These are phyloP conservation scores for Bovichtus diacanthus DNA, from an alignment of 2,797 vertebrate genomes.

Conservation along the genomic window DNA sequence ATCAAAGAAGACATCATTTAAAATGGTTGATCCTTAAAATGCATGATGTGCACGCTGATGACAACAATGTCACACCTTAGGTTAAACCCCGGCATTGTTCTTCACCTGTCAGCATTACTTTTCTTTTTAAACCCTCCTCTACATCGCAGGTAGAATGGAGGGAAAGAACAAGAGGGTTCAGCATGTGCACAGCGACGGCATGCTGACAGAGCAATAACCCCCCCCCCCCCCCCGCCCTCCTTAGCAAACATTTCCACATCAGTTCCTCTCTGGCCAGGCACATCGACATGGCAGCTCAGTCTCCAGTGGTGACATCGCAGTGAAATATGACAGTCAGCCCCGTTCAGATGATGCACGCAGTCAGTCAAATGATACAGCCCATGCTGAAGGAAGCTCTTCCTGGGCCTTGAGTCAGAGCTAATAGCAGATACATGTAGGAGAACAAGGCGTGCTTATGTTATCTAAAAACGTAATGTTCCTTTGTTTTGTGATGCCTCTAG, in stretches of 20 bases:
- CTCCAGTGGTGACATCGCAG: slow-evolving; percentile 68
- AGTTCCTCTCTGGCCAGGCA: slow-evolving; percentile 40
- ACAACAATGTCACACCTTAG: not conserved
- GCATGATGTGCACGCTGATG: not conserved
- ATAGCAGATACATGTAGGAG: slow-evolving; percentile 17
- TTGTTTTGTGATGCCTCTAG: slow-evolving; percentile 26
- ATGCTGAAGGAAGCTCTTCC: slow-evolving; percentile 47
- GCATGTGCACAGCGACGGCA: slow-evolving; percentile 39
- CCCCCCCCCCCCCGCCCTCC: slow-evolving; percentile 42
- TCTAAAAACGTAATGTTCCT: slow-evolving; percentile 33
- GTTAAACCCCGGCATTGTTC: slow-evolving; percentile 13
- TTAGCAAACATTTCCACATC: slow-evolving; percentile 71
- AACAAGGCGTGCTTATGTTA: slow-evolving; percentile 25
- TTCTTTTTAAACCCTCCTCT: slow-evolving; percentile 32
- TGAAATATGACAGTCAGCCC: slow-evolving; percentile 74
- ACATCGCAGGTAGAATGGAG: slow-evolving; percentile 33
- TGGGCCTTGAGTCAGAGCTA: slow-evolving; percentile 34
- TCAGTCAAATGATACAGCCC: slow-evolving; percentile 57
- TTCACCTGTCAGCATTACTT: slow-evolving; percentile 26
- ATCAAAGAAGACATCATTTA: not conserved
- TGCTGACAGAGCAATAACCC: slow-evolving; percentile 72
- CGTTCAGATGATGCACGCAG: slow-evolving; percentile 55
- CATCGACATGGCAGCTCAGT: slow-evolving; percentile 61
- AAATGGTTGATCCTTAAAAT: not conserved
- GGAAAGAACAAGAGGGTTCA: slow-evolving; percentile 34